Conservation (phyloP, 2,888 invertebrate genomes). For the Lithophane leautieri region DNA sequence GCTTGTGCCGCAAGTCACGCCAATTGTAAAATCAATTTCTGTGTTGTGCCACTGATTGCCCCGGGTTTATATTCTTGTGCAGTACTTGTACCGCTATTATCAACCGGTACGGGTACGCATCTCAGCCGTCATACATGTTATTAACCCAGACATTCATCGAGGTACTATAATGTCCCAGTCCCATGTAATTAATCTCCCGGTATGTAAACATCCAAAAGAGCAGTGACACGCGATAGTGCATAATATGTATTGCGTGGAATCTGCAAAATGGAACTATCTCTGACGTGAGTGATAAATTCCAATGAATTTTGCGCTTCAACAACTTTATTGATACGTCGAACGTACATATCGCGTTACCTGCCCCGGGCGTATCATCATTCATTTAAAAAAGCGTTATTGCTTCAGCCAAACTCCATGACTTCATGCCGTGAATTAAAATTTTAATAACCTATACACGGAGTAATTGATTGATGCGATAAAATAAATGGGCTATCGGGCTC, state of each 20-base stretch:
- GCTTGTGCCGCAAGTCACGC: constrained; percentile 66
- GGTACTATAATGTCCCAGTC: constrained; percentile 22
- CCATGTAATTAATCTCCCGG: constrained; percentile 37
- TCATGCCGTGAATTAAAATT: constrained; percentile 80
- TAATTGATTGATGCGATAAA: constrained; percentile 87
- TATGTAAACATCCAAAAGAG: constrained; percentile 39
- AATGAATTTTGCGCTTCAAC: constrained; percentile 85
- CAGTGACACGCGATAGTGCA: constrained; percentile 36
- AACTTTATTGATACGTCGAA: constrained; percentile 84
- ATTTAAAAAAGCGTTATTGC: constrained; percentile 83
- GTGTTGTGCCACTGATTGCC: constrained; percentile 61
- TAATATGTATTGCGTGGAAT: constrained; percentile 63
- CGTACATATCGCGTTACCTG: constrained; percentile 83
- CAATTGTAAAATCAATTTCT: constrained; percentile 74
- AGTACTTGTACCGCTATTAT: constrained; percentile 37
- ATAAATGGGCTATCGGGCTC: constrained; percentile 78
- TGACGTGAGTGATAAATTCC: constrained; percentile 80
- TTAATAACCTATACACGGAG: constrained; percentile 80
- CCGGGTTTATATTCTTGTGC: constrained; percentile 50
- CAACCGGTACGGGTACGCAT: constrained; percentile 21
- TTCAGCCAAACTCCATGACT: constrained; percentile 74
- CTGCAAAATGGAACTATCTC: constrained; percentile 74
- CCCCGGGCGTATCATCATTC: constrained; percentile 82
- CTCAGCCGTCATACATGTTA: constrained; percentile 21
- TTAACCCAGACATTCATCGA: constrained; percentile 38